Conservation (phyloP, 2,797 vertebrate genomes). For the Notoglanidium macrostoma region DNA sequence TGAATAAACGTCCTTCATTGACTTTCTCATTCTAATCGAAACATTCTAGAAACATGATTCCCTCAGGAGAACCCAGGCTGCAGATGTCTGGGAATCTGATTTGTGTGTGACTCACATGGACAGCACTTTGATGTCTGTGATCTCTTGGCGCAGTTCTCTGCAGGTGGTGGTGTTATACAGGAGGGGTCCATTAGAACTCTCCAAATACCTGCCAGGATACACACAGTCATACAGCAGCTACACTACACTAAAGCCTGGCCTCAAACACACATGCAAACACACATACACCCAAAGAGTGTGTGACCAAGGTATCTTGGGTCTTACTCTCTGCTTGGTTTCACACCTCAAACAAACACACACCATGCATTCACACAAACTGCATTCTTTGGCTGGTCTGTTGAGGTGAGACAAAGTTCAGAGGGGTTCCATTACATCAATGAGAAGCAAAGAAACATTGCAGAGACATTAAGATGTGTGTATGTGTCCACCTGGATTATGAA, state of each 20-base stretch:
- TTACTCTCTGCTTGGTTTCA: constrained; percentile 15
- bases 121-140: constrained; percentile 93
- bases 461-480: constrained; percentile 8
- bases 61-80: constrained; percentile 55
- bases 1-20: constrained; percentile 71
- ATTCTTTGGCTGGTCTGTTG: constrained; percentile 4
- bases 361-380: constrained; percentile 12
- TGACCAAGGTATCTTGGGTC: neutral
- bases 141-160: constrained; percentile 91
- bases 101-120: constrained; percentile 87
- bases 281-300: constrained; percentile 9
- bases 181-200: constrained; percentile 88
- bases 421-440: constrained; percentile 2
- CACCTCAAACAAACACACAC: constrained; percentile 49
- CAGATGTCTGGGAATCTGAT: constrained; percentile 17
- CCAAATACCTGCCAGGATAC: constrained; percentile 88
- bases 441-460: constrained; percentile 5
- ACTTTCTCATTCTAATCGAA: constrained; percentile 58
- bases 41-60: constrained; percentile 59
- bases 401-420: constrained; percentile 22
- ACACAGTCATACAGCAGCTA: constrained; percentile 69
- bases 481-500: constrained; percentile 36
- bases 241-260: constrained; percentile 46
- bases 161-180: constrained; percentile 95
- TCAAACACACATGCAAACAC: constrained; percentile 12